Conservation (phyloP, 30 jellyfish, hydroid and myxozoan genomes). For the Nemopilema nomurai region DNA sequence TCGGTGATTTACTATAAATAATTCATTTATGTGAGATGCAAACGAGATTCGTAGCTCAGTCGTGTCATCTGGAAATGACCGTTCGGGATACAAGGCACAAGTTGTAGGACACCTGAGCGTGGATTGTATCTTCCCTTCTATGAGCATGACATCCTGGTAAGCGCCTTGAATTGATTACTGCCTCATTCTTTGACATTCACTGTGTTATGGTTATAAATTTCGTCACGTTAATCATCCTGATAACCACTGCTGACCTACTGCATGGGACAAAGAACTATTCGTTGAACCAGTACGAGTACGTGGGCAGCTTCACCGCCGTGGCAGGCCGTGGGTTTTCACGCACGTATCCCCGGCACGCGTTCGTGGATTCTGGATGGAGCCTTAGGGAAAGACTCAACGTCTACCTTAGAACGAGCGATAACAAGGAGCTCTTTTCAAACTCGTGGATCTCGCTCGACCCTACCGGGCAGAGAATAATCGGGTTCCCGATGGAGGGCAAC, state of each 20-base stretch:
- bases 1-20: conserved; percentile 6
- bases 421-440: conserved; percentile 49
- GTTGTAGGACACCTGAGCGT: not conserved
- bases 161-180: conserved; percentile 5
- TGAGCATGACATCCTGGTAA: not conserved
- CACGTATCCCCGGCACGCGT: conserved; percentile 19
- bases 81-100: not conserved
- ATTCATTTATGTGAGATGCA: not conserved
- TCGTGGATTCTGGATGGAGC: conserved; percentile 39
- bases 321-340: conserved; percentile 61
- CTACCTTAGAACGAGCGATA: conserved; percentile 59
- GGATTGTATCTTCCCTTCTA: not conserved
- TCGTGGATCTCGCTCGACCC: conserved; percentile 67
- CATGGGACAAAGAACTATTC: conserved; percentile 11
- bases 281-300: not conserved
- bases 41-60: not conserved
- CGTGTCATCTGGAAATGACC: not conserved
- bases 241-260: not conserved
- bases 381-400: conserved; percentile 30
- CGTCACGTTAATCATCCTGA: not conserved
- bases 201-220: conserved; percentile 37
- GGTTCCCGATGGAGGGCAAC: conserved; percentile 82
- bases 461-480: conserved; percentile 42
- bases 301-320: conserved; percentile 35
- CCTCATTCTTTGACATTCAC: conserved; percentile 4